Evolutionary conservation across 1,140 invertebrate genomes (phyloP).

Genomic region (Eupristina koningsbergeri): DNA sequence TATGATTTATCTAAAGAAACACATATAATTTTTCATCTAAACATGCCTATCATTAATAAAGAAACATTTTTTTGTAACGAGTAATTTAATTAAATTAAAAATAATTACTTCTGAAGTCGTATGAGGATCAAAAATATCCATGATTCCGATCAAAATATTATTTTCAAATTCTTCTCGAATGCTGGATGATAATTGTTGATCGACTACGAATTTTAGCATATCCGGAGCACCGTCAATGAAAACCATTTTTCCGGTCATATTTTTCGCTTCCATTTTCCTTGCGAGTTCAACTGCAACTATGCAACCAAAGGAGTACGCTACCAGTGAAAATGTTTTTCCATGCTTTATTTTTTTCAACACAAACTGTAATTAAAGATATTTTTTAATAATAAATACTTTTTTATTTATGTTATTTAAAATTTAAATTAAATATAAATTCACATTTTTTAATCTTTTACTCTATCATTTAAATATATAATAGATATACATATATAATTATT

Average conservation of each 20-base stretch:
- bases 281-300: conserved; percentile 69
- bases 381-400: too few species aligned
- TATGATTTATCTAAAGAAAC: too few species aligned
- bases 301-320: conserved; percentile 71
- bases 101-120: conserved; percentile 56
- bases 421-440: too few species aligned
- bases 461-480: too few species aligned
- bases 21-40: too few species aligned
- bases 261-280: conserved; percentile 64
- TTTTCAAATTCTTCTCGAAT: conserved; percentile 59
- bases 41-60: too few species aligned
- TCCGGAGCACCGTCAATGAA: conserved; percentile 71
- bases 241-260: conserved; percentile 62
- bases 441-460: too few species aligned
- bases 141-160: conserved; percentile 59
- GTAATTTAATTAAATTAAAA: neutral
- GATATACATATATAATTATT: too few species aligned
- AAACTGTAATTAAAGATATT: conserved; percentile 55
- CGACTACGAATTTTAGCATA: conserved; percentile 59
- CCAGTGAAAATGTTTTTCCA: conserved; percentile 65
- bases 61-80: too few species aligned
- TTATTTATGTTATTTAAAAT: too few species aligned
- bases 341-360: conserved; percentile 59
- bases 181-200: conserved; percentile 51
- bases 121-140: conserved; percentile 54